phyloP scores from a whole-genome alignment of 2,113 vertebrate genomes.

The Aegithalos caudatus region DNA sequence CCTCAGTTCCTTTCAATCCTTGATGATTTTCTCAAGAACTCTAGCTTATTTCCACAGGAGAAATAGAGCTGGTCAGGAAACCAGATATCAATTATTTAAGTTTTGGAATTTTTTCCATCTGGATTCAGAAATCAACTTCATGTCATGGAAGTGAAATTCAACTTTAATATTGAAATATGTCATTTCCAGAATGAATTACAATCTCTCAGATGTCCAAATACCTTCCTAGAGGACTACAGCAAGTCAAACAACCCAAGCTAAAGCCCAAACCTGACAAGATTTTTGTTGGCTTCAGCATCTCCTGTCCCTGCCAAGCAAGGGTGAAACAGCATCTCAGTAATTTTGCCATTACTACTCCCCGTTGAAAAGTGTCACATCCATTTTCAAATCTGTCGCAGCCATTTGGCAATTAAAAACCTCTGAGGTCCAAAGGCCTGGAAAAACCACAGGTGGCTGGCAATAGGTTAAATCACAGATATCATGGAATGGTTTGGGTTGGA shows the following conservation, averaged over 20 bases:
- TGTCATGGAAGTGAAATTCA: constrained; percentile 40
- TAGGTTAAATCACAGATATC: rapidly evolving
- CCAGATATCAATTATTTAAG: constrained; percentile 24
- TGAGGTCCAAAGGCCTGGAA: neutral
- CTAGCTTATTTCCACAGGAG: neutral
- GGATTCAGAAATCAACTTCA: constrained; percentile 18
- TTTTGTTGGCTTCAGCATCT: neutral
- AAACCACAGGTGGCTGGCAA: rapidly evolving
- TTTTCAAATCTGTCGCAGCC: neutral
- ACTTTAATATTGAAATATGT: constrained; percentile 27
- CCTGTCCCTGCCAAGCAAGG: neutral
- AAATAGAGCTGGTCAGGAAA: constrained; percentile 40
- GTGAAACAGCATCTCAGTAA: neutral
- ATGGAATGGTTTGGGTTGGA: neutral
- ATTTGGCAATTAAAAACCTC: neutral
- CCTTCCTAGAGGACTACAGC: neutral
- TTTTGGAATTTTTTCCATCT: constrained; percentile 42
- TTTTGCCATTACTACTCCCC: neutral
- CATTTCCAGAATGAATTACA: constrained; percentile 6
- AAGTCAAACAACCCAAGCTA: neutral
- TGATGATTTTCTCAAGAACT: constrained; percentile 2
- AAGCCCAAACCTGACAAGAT: neutral
- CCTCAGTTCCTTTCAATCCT: neutral
- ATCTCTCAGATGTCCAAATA: constrained; percentile 1
- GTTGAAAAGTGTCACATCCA: neutral